Percentiles rank a stretch among this genome's conserved stretches.
Evolutionary conservation across 2,113 vertebrate species (phyloP).

Genomic region (Pterocles burchelli): DNA sequence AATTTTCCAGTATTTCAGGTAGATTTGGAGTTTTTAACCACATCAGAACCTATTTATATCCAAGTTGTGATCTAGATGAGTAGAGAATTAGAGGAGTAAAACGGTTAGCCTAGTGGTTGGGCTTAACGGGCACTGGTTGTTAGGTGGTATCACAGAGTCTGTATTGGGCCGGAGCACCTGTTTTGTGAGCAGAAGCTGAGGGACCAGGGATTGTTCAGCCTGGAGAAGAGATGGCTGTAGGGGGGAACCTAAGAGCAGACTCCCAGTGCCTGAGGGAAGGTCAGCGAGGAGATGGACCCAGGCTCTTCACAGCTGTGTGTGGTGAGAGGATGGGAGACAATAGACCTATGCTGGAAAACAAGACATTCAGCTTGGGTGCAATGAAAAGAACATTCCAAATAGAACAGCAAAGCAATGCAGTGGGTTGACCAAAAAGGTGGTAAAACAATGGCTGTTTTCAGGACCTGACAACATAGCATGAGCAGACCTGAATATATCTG

Average conservation of each 20-base stretch:
- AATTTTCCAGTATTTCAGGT: background rate
- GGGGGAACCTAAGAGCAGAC: accelerated
- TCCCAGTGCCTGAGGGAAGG: accelerated
- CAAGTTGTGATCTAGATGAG: background rate
- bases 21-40: background rate
- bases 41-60: background rate
- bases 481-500: background rate
- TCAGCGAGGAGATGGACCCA: background rate
- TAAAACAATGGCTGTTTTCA: background rate
- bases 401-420: background rate
- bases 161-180: background rate
- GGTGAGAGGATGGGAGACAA: background rate
- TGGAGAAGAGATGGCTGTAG: background rate
- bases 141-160: background rate
- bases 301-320: accelerated
- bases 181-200: accelerated
- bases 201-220: background rate
- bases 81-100: background rate
- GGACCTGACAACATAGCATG: background rate
- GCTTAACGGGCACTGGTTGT: background rate
- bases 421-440: background rate
- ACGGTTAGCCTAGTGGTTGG: accelerated
- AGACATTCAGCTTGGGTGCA: accelerated
- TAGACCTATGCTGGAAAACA: accelerated
- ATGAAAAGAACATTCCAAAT: background rate